Evolutionary conservation across 1,140 invertebrate genomes (phyloP).

Genomic region (Gonatopus flavifemur): DNA sequence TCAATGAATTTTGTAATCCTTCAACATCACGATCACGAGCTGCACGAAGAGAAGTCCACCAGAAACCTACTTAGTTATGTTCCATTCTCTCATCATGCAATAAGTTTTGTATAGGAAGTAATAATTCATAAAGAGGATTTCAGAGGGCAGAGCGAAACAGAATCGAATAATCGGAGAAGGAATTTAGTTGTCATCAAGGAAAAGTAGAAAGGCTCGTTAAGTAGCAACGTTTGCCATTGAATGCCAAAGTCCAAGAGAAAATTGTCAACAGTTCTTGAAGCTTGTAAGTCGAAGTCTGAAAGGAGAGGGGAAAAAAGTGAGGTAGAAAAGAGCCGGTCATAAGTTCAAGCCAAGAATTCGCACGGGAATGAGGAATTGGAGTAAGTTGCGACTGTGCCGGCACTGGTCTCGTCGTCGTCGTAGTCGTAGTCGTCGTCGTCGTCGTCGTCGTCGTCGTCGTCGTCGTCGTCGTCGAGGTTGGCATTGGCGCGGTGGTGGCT

Average conservation of each 20-base stretch:
- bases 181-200: no score
- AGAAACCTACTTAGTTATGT: no score
- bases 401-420: constrained; percentile 26
- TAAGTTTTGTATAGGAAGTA: no score
- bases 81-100: no score
- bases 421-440: constrained; percentile 24
- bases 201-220: constrained; percentile 31
- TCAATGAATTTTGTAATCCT: no score
- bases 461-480: constrained; percentile 8
- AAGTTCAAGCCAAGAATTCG: constrained; percentile 54
- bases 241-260: constrained; percentile 21
- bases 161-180: constrained; percentile 22
- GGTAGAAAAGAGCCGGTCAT: constrained; percentile 46
- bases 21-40: no score
- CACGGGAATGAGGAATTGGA: constrained; percentile 54
- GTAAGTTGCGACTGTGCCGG: constrained; percentile 47
- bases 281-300: constrained; percentile 17
- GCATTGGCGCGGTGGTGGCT: constrained; percentile 12
- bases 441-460: constrained; percentile 1
- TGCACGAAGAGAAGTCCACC: no score
- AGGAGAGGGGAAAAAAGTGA: constrained; percentile 12
- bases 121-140: no score
- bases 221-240: constrained; percentile 16
- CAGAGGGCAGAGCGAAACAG: no score
- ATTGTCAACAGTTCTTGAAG: no score